Evolutionary conservation across 1,140 invertebrate species (phyloP).

Genomic region (Oppia nitens): DNA sequence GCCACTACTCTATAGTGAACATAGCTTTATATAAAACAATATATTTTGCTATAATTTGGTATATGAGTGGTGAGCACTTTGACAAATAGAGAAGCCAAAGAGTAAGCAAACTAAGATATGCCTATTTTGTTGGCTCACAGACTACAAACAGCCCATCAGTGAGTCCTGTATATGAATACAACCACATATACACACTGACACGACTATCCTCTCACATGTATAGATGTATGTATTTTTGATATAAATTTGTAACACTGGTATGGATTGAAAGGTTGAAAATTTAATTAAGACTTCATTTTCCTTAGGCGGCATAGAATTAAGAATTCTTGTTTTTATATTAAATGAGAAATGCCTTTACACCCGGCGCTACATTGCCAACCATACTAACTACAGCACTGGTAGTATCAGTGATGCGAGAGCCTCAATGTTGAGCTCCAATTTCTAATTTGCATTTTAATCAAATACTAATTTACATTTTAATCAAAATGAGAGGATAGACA

Average conservation of each 20-base stretch:
- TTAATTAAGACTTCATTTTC: conserved; percentile 13
- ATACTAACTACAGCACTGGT: not conserved
- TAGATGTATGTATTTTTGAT: not conserved
- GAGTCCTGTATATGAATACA: too few species aligned
- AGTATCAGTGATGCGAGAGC: not conserved
- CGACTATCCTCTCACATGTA: not conserved
- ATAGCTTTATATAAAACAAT: too few species aligned
- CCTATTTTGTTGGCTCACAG: too few species aligned
- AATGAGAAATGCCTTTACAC: not conserved
- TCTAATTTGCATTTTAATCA: conserved; percentile 16
- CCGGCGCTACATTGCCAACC: not conserved
- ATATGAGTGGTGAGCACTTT: too few species aligned
- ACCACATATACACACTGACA: too few species aligned
- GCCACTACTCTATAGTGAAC: too few species aligned
- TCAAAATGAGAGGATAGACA: conserved; percentile 6
- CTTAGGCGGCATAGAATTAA: conserved; percentile 10
- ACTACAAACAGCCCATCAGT: too few species aligned
- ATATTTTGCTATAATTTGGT: too few species aligned
- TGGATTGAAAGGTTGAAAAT: not conserved
- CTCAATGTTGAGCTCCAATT: conserved; percentile 12
- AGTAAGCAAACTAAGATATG: too few species aligned
- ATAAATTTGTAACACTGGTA: not conserved
- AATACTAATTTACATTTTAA: conserved; percentile 15
- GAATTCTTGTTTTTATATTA: conserved; percentile 1
- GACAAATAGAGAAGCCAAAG: too few species aligned